phyloP scores from a whole-genome alignment of 2,113 vertebrate species.

The Thunnus thynnus region DNA sequence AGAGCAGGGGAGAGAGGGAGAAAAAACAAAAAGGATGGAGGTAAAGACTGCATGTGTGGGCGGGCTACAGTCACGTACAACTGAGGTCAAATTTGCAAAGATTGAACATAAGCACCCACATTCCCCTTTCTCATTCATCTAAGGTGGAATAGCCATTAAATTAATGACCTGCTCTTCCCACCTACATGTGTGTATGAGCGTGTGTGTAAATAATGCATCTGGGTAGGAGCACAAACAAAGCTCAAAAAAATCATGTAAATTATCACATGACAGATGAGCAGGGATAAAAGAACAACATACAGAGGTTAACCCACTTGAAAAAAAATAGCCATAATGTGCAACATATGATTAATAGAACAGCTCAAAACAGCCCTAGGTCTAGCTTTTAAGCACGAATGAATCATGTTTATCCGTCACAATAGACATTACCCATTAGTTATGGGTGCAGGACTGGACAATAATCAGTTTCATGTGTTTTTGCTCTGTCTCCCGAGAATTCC shows the following conservation, averaged over 20 bases:
- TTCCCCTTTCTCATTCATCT: slow-evolving; percentile 61
- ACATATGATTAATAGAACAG: slow-evolving; percentile 18
- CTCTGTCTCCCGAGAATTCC: slow-evolving; percentile 3
- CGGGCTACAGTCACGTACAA: slow-evolving; percentile 39
- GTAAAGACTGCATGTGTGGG: slow-evolving; percentile 40
- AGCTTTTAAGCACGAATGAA: slow-evolving; percentile 33
- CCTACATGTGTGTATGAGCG: slow-evolving; percentile 4
- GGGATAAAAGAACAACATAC: slow-evolving; percentile 7
- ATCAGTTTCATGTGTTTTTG: slow-evolving; percentile 20
- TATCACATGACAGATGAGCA: slow-evolving; percentile 5
- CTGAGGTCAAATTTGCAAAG: slow-evolving; percentile 73
- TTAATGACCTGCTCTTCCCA: slow-evolving; percentile 26
- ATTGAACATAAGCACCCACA: slow-evolving; percentile 60
- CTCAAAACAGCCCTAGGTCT: slow-evolving; percentile 25
- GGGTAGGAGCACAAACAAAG: slow-evolving; percentile 11
- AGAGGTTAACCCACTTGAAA: not conserved
- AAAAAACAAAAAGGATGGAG: slow-evolving; percentile 21
- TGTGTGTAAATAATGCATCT: slow-evolving; percentile 40
- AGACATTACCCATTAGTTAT: slow-evolving; percentile 30
- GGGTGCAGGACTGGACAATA: not conserved
- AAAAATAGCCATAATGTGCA: not conserved
- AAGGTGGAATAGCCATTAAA: slow-evolving; percentile 56
- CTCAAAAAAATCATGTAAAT: slow-evolving; percentile 38
- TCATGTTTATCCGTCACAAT: slow-evolving; percentile 23
- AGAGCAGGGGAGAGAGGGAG: not conserved